Percentiles rank a stretch among this genome's conserved stretches.
phyloP scores from a whole-genome alignment of 2,797 vertebrate genomes.

The Allobates femoralis region DNA sequence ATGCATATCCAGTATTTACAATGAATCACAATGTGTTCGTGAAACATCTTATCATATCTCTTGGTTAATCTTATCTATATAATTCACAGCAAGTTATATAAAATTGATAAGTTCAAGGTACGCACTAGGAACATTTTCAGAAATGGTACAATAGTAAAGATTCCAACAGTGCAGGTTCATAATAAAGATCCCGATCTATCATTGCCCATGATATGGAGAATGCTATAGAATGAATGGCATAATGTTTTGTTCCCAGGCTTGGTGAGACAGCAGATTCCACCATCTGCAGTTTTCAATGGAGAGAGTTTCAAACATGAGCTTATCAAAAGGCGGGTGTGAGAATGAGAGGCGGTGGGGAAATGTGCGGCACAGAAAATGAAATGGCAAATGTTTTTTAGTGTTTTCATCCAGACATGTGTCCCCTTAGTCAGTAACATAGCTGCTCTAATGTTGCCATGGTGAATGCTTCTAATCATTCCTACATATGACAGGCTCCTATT shows the following conservation, averaged over 20 bases:
- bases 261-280: constrained; percentile 77
- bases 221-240: neutral
- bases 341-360: constrained; percentile 78
- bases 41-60: neutral
- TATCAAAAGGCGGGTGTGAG: constrained; percentile 73
- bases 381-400: constrained; percentile 82
- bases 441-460: constrained; percentile 95
- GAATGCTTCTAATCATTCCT: constrained; percentile 91
- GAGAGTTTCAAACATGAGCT: constrained; percentile 77
- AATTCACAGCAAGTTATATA: neutral
- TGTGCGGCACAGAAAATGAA: constrained; percentile 73
- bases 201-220: neutral
- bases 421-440: constrained; percentile 90
- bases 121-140: neutral
- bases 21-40: neutral
- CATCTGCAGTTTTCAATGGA: constrained; percentile 77
- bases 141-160: neutral
- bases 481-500: constrained; percentile 89
- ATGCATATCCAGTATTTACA: neutral
- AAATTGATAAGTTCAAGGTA: neutral
- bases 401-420: constrained; percentile 87
- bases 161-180: neutral
- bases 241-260: constrained; percentile 45
- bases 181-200: constrained; percentile 3
- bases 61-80: neutral